A percentile compares a stretch with the other conserved stretches of the same genome.
These are phyloP conservation scores for Saccostrea cuccullata DNA, from an alignment of 1,140 invertebrate species.

Conservation along the genomic window DNA sequence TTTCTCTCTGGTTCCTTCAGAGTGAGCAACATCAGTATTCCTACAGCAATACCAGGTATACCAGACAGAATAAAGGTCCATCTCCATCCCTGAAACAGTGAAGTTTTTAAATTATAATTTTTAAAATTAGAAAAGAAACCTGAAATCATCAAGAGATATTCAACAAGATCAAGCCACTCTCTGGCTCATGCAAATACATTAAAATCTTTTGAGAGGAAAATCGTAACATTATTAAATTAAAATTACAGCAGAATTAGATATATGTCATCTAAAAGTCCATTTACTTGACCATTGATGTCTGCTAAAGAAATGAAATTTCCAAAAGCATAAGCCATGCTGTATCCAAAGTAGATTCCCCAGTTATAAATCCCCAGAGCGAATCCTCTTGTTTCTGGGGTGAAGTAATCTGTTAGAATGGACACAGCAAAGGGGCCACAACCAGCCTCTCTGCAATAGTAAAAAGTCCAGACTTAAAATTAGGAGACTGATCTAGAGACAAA, in stretches of 20 bases:
- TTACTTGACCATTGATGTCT: conserved; percentile 84
- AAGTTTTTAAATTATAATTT: no score
- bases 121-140: no score
- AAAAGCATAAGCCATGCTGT: conserved; percentile 93
- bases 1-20: conserved; percentile 87
- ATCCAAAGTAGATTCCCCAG: conserved; percentile 97
- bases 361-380: conserved; percentile 95
- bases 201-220: no score
- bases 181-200: no score
- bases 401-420: conserved; percentile 88
- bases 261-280: neutral
- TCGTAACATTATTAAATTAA: no score
- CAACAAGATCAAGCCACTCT: no score
- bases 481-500: no score
- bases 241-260: no score
- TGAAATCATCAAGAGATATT: no score
- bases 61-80: conserved; percentile 91
- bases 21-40: conserved; percentile 86
- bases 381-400: conserved; percentile 84
- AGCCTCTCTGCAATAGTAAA: conserved; percentile 84
- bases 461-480: neutral
- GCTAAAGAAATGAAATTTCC: conserved; percentile 90
- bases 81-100: conserved; percentile 85
- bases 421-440: conserved; percentile 94
- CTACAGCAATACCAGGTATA: conserved; percentile 88